Percentiles rank a stretch among this genome's conserved stretches.
Conservation (phyloP, 1,140 invertebrate species). For the Neotoxoptera formosana region DNA sequence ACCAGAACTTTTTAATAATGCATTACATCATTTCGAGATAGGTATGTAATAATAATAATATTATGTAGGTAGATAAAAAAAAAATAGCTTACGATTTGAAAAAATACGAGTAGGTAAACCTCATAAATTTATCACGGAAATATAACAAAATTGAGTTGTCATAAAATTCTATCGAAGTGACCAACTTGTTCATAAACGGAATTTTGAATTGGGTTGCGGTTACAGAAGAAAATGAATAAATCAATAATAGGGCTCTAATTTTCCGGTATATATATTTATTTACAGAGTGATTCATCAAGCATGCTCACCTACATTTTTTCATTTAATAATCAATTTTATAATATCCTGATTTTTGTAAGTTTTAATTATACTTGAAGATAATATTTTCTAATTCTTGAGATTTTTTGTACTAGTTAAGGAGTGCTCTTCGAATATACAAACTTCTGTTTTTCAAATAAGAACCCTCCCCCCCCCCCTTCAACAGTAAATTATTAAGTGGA, state of each 20-base stretch:
- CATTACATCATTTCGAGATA: conserved; percentile 14
- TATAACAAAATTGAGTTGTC: neutral
- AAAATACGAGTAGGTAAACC: neutral
- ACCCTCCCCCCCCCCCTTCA: too few species aligned
- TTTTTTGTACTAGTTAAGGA: too few species aligned
- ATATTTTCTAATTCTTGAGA: too few species aligned
- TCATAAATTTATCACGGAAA: neutral
- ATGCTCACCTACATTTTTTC: too few species aligned
- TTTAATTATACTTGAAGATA: too few species aligned
- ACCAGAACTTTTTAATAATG: conserved; percentile 15
- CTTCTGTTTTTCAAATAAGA: too few species aligned
- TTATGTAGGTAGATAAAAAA: conserved; percentile 5
- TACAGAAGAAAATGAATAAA: neutral
- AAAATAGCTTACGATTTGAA: neutral
- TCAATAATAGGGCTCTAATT: neutral
- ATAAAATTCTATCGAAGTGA: neutral
- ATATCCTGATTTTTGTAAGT: too few species aligned
- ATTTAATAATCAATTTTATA: too few species aligned
- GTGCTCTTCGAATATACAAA: too few species aligned
- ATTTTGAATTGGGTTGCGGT: neutral
- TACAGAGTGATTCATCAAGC: neutral
- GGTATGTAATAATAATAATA: conserved; percentile 9
- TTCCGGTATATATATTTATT: neutral
- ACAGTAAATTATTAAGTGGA: too few species aligned
- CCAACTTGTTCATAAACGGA: neutral